Evolutionary conservation across 1,140 invertebrate genomes (phyloP).

Genomic region (Diorhabda carinulata): DNA sequence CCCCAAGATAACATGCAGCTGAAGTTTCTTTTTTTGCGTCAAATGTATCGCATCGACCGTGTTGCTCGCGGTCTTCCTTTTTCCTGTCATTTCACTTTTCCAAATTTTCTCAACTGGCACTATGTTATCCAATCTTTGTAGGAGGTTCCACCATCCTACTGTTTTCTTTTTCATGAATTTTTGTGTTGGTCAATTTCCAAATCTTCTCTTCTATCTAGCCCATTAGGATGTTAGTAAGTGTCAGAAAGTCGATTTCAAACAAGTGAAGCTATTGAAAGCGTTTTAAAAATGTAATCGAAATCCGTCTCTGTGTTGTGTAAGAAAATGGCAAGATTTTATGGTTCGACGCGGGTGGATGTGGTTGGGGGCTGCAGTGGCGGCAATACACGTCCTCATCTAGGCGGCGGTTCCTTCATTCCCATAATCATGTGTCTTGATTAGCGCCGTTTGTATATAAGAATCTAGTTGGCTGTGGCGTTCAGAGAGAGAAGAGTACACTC

Average conservation of each 20-base stretch:
- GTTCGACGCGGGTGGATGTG: conserved; percentile 20
- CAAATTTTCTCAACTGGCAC: too few species aligned
- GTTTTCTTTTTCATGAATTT: too few species aligned
- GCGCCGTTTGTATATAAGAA: conserved; percentile 48
- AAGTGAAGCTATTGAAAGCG: too few species aligned
- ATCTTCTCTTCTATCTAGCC: background rate
- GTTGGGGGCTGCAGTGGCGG: conserved; percentile 30
- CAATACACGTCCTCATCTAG: conserved; percentile 39
- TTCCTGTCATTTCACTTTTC: too few species aligned
- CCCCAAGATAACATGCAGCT: too few species aligned
- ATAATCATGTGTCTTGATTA: conserved; percentile 51
- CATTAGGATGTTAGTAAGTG: background rate
- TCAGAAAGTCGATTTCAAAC: too few species aligned
- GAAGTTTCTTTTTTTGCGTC: too few species aligned
- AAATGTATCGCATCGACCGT: too few species aligned
- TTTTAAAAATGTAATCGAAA: background rate
- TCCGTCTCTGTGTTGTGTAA: conserved; percentile 5
- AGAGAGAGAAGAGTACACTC: background rate
- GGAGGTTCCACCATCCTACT: too few species aligned
- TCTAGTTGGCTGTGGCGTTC: conserved; percentile 35
- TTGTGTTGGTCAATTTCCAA: background rate
- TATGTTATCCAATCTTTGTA: too few species aligned
- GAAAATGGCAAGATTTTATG: conserved; percentile 39
- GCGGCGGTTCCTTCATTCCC: conserved; percentile 30
- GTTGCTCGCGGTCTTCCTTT: too few species aligned